These are phyloP conservation scores for Glaucidium brasilianum DNA, from an alignment of 2,113 vertebrate species.

Conservation along the genomic window DNA sequence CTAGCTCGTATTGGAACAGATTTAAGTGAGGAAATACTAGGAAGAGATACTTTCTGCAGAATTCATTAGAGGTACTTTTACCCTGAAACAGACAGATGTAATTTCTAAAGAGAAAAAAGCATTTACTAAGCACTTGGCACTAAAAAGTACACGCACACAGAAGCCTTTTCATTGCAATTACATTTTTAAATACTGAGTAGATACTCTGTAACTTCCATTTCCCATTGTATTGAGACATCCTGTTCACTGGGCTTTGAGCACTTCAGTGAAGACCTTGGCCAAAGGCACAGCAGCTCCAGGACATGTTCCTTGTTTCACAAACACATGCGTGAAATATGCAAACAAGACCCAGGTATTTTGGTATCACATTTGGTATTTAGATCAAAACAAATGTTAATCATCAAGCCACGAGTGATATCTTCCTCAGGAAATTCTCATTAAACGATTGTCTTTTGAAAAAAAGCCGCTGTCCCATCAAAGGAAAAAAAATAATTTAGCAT, in stretches of 20 bases:
- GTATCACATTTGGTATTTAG: not conserved
- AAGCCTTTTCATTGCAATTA: not conserved
- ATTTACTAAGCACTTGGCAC: not conserved
- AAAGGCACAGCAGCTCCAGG: not conserved
- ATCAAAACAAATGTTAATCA: not conserved
- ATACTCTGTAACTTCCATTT: not conserved
- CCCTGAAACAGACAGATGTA: not conserved
- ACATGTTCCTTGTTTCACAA: not conserved
- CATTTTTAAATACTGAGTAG: not conserved
- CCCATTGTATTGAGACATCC: not conserved
- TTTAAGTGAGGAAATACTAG: not conserved
- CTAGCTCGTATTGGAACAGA: not conserved
- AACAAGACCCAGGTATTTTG: not conserved
- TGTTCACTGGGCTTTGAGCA: not conserved
- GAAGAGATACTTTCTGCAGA: not conserved
- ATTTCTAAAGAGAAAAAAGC: not conserved
- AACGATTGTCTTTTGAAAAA: not conserved
- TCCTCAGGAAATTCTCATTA: not conserved
- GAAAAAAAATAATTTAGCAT: not conserved
- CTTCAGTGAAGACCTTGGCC: not conserved
- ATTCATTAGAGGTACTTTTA: not conserved
- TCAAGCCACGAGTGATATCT: not conserved
- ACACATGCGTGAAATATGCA: not conserved
- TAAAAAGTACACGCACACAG: not conserved
- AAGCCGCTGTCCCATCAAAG: not conserved